A percentile compares a stretch with the other conserved stretches of the same genome.
Conservation (phyloP, 2,888 invertebrate species). For the Meiosimyza platycephala region DNA sequence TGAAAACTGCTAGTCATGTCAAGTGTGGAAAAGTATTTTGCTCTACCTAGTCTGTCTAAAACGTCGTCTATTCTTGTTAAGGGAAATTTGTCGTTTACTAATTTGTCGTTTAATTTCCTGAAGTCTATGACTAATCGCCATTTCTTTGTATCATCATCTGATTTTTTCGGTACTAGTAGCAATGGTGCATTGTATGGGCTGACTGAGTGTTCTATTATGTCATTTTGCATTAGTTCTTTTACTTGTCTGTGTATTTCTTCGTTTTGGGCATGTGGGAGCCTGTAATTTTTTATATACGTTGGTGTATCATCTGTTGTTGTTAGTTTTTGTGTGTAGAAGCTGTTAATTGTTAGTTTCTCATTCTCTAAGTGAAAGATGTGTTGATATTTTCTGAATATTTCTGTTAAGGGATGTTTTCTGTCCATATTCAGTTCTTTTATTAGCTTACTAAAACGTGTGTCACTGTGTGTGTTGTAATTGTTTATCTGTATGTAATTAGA, state of each 20-base stretch:
- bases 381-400: background rate
- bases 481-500: background rate
- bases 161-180: slow-evolving; percentile 41
- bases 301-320: background rate
- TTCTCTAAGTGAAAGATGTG: slow-evolving; percentile 20
- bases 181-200: slow-evolving; percentile 43
- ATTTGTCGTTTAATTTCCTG: slow-evolving; percentile 38
- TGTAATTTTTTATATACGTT: background rate
- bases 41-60: slow-evolving; percentile 38
- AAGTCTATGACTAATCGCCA: slow-evolving; percentile 38
- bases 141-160: slow-evolving; percentile 25
- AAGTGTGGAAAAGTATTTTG: slow-evolving; percentile 41
- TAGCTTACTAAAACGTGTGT: background rate
- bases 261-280: background rate
- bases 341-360: slow-evolving; percentile 10
- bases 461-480: too few relatives aligned
- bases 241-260: background rate
- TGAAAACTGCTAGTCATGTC: slow-evolving; percentile 42
- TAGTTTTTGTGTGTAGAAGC: background rate
- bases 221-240: slow-evolving; percentile 1
- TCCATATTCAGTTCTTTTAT: background rate
- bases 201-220: slow-evolving; percentile 37
- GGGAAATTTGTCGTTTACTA: slow-evolving; percentile 9
- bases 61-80: slow-evolving; percentile 25
- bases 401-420: too few relatives aligned